phyloP scores from a whole-genome alignment of 2,888 invertebrate species.

The Apodemia duryi region DNA sequence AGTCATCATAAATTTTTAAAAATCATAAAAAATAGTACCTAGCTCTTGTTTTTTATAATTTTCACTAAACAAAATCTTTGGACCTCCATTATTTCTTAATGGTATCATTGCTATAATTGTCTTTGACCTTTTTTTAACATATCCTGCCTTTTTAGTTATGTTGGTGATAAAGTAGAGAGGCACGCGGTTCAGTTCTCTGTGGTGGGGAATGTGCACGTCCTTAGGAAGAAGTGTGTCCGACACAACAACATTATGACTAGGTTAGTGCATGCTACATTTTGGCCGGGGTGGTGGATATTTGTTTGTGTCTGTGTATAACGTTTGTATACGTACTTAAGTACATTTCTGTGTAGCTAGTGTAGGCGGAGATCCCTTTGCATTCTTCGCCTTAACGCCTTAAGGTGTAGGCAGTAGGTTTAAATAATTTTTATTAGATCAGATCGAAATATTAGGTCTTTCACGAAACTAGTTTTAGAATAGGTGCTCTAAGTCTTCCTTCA shows the following conservation, averaged over 20 bases:
- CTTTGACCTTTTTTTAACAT: slow-evolving; percentile 23
- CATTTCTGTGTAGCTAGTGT: background rate
- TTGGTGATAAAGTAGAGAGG: slow-evolving; percentile 68
- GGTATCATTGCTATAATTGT: background rate
- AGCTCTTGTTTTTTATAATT: no score
- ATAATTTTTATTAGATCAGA: background rate
- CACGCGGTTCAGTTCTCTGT: slow-evolving; percentile 70
- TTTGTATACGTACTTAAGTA: slow-evolving; percentile 15
- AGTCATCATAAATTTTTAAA: no score
- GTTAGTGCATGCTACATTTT: slow-evolving; percentile 48
- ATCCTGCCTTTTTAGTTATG: slow-evolving; percentile 60
- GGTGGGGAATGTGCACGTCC: slow-evolving; percentile 58
- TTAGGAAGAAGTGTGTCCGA: slow-evolving; percentile 65
- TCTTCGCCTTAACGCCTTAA: slow-evolving; percentile 10
- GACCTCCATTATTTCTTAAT: no score
- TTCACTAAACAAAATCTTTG: no score
- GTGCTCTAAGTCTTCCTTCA: no score
- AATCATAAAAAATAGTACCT: no score
- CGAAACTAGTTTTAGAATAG: no score
- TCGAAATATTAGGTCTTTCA: no score
- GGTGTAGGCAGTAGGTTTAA: slow-evolving; percentile 5
- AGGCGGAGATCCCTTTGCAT: background rate
- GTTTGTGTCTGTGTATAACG: slow-evolving; percentile 24
- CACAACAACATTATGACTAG: slow-evolving; percentile 74
- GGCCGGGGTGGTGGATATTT: slow-evolving; percentile 36